Percentiles rank a stretch among this genome's conserved stretches.
phyloP scores from a whole-genome alignment of 2,797 vertebrate genomes.

The Peromyscus nudipes region DNA sequence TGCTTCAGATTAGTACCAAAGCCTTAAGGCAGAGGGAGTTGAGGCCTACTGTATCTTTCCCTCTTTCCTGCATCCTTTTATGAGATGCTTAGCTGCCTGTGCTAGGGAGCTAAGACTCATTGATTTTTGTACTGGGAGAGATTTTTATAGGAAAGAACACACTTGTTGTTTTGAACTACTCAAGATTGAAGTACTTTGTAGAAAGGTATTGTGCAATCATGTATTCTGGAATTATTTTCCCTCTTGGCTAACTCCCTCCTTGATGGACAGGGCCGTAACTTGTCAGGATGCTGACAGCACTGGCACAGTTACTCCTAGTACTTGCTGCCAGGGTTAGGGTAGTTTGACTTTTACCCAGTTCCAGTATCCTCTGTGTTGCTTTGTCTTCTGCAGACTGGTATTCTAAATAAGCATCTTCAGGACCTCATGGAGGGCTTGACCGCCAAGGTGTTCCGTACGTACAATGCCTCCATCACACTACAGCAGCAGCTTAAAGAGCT shows the following conservation, averaged over 20 bases:
- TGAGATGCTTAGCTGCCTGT: background rate
- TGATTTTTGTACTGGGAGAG: background rate
- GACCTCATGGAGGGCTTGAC: slow-evolving; percentile 99
- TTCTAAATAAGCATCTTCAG: slow-evolving; percentile 98
- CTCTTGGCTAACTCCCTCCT: slow-evolving; percentile 13
- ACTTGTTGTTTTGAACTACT: slow-evolving; percentile 50
- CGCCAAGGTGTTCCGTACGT: slow-evolving; percentile 98
- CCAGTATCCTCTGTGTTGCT: background rate
- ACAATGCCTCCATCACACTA: slow-evolving; percentile 97
- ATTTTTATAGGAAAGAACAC: slow-evolving; percentile 27
- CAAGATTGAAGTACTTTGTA: slow-evolving; percentile 49
- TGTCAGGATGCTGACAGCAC: background rate
- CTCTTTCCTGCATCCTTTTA: background rate
- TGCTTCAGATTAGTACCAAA: background rate
- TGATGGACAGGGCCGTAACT: background rate
- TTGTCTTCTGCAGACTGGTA: slow-evolving; percentile 92
- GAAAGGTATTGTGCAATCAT: background rate
- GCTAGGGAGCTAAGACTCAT: background rate
- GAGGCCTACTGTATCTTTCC: background rate
- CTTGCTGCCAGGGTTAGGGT: background rate
- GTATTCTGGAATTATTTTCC: slow-evolving; percentile 19
- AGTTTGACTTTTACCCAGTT: background rate
- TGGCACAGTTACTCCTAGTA: background rate
- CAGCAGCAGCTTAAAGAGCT: slow-evolving; percentile 98
- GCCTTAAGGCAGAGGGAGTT: background rate